Conservation (phyloP, 2,888 invertebrate species). For the Microdon myrmicae region DNA sequence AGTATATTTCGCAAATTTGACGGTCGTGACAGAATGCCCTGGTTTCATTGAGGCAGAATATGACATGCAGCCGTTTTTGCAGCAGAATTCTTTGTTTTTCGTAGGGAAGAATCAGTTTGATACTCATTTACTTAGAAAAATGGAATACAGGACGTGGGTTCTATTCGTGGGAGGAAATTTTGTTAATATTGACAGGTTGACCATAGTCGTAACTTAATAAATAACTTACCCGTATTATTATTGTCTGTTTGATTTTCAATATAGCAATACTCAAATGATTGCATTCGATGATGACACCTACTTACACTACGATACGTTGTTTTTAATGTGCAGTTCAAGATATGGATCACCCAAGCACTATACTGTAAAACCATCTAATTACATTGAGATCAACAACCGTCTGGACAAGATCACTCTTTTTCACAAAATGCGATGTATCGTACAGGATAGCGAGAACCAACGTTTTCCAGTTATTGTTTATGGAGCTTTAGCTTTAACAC, state of each 20-base stretch:
- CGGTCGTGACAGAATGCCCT: conserved; percentile 7
- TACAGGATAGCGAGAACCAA: not conserved
- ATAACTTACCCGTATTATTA: not conserved
- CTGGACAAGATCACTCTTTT: conserved; percentile 60
- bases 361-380: conserved; percentile 55
- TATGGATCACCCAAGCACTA: conserved; percentile 42
- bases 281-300: too few species aligned
- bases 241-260: too few species aligned
- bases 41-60: conserved; percentile 31
- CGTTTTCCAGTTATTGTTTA: conserved; percentile 55
- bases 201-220: not conserved
- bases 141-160: conserved; percentile 31
- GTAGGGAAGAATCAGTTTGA: conserved; percentile 23
- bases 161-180: conserved; percentile 11
- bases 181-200: conserved; percentile 22
- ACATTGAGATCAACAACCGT: conserved; percentile 56
- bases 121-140: conserved; percentile 12
- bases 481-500: conserved; percentile 55
- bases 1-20: conserved; percentile 26
- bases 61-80: conserved; percentile 3
- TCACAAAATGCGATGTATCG: conserved; percentile 53
- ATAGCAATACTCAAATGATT: conserved; percentile 53
- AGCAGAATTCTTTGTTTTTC: conserved; percentile 20
- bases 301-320: conserved; percentile 57
- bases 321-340: conserved; percentile 54